Evolutionary conservation across 2,888 invertebrate genomes (phyloP).

Genomic region (Julus scandinavius): DNA sequence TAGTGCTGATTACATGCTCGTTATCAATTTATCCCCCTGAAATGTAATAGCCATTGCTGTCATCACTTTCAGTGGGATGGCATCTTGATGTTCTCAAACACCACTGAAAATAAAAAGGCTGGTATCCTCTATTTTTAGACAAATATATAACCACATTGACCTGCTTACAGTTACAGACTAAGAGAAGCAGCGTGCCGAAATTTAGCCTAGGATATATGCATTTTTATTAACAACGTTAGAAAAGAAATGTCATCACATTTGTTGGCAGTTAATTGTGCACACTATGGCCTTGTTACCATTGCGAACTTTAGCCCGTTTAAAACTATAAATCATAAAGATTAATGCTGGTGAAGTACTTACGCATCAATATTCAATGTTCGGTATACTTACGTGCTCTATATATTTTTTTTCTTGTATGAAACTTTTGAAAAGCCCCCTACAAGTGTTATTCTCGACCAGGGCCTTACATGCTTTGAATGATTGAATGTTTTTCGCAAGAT

Average conservation of each 20-base stretch:
- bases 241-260: background rate
- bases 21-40: background rate
- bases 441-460: background rate
- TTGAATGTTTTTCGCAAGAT: background rate
- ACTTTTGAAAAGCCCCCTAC: slow-evolving; percentile 20
- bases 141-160: background rate
- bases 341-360: background rate
- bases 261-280: background rate
- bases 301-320: background rate
- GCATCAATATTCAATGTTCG: background rate
- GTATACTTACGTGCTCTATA: background rate
- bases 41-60: background rate
- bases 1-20: background rate
- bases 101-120: background rate
- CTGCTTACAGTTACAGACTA: background rate
- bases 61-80: background rate
- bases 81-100: background rate
- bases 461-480: background rate
- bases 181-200: too few species aligned
- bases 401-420: background rate
- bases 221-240: too few species aligned
- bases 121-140: slow-evolving; percentile 1
- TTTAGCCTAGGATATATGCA: too few species aligned
- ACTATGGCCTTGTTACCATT: background rate
- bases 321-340: background rate